Percentiles rank a stretch among this genome's conserved stretches.
phyloP scores from a whole-genome alignment of 2,113 vertebrate species.

The Anolis sagrei region DNA sequence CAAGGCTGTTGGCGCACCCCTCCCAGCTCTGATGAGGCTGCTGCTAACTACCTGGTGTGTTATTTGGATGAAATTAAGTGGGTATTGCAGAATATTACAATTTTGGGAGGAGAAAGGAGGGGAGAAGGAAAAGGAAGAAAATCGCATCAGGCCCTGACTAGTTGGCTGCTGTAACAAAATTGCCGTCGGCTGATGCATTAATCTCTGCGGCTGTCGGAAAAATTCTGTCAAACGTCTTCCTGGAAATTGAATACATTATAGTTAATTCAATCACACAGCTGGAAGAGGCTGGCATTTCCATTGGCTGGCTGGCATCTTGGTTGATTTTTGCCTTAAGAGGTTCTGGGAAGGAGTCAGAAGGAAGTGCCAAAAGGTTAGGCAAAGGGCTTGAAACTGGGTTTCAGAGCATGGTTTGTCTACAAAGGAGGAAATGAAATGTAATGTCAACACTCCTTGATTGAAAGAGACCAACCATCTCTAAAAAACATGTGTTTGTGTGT shows the following conservation, averaged over 20 bases:
- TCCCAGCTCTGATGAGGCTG: slow-evolving; percentile 3
- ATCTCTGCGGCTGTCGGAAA: slow-evolving; percentile 16
- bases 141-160: slow-evolving; percentile 2
- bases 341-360: slow-evolving; percentile 22
- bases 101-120: background rate
- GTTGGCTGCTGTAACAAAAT: slow-evolving; percentile 39
- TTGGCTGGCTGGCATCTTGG: background rate
- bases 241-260: slow-evolving; percentile 29
- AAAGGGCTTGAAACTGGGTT: background rate
- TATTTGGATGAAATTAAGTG: slow-evolving; percentile 15
- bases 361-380: background rate
- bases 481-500: too few species aligned
- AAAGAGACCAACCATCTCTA: background rate
- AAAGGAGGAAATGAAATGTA: background rate
- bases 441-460: accelerated
- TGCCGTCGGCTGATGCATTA: slow-evolving; percentile 10
- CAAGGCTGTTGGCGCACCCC: background rate
- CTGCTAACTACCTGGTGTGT: background rate
- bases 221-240: slow-evolving; percentile 36
- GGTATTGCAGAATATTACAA: slow-evolving; percentile 21
- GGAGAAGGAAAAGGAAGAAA: slow-evolving; percentile 37
- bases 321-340: slow-evolving; percentile 23
- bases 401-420: background rate
- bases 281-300: slow-evolving; percentile 24
- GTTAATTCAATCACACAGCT: slow-evolving; percentile 52